Percentiles rank a stretch among this genome's conserved stretches.
Evolutionary conservation across 1,140 invertebrate genomes (phyloP).

Genomic region (Uloborus diversus): DNA sequence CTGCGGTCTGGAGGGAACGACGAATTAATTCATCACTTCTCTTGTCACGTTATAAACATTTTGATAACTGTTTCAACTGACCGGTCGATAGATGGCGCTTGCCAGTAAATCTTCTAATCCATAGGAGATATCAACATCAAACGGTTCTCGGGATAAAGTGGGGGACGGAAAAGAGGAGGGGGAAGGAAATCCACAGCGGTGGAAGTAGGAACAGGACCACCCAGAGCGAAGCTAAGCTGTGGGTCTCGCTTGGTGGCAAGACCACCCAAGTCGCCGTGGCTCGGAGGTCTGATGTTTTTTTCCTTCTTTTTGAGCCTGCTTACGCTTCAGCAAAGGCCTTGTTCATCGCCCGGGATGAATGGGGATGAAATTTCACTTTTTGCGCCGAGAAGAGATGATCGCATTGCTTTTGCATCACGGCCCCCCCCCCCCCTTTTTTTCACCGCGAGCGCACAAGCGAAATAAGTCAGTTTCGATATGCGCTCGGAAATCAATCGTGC

Average conservation of each 20-base stretch:
- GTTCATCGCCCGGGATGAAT: neutral
- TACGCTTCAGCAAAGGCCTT: neutral
- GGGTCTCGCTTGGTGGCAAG: constrained; percentile 40
- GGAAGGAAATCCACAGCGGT: constrained; percentile 6
- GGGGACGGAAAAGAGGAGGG: neutral
- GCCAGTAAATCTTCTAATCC: constrained; percentile 1
- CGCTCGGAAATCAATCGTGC: too few relatives aligned
- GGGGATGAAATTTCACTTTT: neutral
- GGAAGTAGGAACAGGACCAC: too few relatives aligned
- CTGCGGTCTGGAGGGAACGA: neutral
- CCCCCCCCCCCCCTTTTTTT: too few relatives aligned
- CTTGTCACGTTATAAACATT: neutral
- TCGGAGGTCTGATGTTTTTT: too few relatives aligned
- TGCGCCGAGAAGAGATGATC: too few relatives aligned
- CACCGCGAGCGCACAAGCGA: too few relatives aligned
- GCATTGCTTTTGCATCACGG: too few relatives aligned
- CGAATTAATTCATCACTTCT: neutral
- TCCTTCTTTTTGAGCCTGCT: too few relatives aligned
- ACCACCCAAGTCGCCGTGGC: constrained; percentile 32
- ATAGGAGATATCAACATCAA: neutral
- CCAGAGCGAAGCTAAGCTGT: constrained; percentile 1
- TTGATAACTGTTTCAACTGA: neutral
- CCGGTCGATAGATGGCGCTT: constrained; percentile 44
- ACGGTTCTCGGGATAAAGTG: neutral
- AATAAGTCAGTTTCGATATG: too few relatives aligned